These are phyloP conservation scores for Xestia rhomboidea DNA, from an alignment of 2,888 invertebrate species.

Conservation along the genomic window DNA sequence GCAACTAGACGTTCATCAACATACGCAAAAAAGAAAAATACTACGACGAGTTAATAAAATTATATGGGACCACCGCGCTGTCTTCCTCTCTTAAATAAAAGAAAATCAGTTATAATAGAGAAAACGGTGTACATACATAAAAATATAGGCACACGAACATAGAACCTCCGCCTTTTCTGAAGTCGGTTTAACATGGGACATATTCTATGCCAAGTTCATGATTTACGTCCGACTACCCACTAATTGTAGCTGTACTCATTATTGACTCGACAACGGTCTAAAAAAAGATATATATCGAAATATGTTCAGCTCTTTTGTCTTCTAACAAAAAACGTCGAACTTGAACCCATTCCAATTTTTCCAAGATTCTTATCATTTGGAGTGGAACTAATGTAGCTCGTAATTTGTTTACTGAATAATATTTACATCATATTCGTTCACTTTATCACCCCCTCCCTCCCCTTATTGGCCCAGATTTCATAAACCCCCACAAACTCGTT, in stretches of 20 bases:
- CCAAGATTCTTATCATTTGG: neutral
- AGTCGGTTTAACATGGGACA: neutral
- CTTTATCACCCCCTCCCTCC: conserved; percentile 1
- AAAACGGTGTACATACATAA: neutral
- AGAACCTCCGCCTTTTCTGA: neutral
- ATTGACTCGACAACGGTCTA: neutral
- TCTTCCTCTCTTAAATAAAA: neutral
- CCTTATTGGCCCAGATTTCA: conserved; percentile 44
- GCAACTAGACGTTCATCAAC: neutral
- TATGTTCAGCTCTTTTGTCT: conserved; percentile 9
- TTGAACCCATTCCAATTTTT: conserved; percentile 42
- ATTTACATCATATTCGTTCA: conserved; percentile 30
- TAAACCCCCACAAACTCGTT: conserved; percentile 32
- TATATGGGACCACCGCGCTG: neutral
- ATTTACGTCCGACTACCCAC: neutral
- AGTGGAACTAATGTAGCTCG: conserved; percentile 18
- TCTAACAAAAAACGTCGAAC: conserved; percentile 17
- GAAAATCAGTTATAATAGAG: too few relatives aligned
- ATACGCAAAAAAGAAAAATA: too few relatives aligned
- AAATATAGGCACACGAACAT: too few relatives aligned
- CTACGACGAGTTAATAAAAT: neutral
- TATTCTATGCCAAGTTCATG: neutral
- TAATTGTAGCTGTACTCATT: neutral
- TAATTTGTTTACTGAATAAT: conserved; percentile 36
- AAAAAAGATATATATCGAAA: neutral